Evolutionary conservation across 2,888 invertebrate genomes (phyloP), one percentile per base, ranked within the genome.

Genomic region (Mayetiola destructor): DNA sequence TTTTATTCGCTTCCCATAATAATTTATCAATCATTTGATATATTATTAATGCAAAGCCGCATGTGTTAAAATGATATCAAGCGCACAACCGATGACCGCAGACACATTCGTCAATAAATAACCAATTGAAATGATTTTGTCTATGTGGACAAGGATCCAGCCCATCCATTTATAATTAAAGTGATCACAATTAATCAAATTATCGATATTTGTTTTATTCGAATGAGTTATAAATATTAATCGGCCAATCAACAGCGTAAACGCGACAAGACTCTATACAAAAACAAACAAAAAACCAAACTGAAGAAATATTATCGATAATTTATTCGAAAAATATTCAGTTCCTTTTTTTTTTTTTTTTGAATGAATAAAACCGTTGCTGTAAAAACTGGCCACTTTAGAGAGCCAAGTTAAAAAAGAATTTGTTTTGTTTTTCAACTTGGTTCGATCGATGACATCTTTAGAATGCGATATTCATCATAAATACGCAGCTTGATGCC

Each of bases 401-500:
- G 14, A 39, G 23, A 48, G 16, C 23, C 23, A 48, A 27, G n/a
- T 48, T n/a, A n/a, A n/a, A n/a, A n/a, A n/a, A n/a, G n/a, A n/a
- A n/a, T n/a, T n/a, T n/a, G n/a, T n/a, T n/a, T n/a, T n/a, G n/a
- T n/a, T n/a, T n/a, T n/a, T n/a, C n/a, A n/a, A n/a, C n/a, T n/a
- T n/a, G n/a, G n/a, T n/a, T n/a, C n/a, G n/a, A 9, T n/a, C 48
- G 48, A 48, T 48, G 48, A 48, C 48, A 48, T 48, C 48, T 48
- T 48, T 48, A 48, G 48, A 48, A 48, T 48, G 48, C 48, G n/a
- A 48, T 48, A 48, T 48, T 48, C 48, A 48, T 48, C 48, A 48
- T 48, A 48, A 48, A 48, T 48, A 48, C 48, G 9, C 48, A 48
- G 48, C 48, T 48, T 48, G 48, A 48, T 48, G 48, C 48, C 48